A percentile compares a stretch with the other conserved stretches of the same genome.
Conservation (phyloP, 37 sponge, comb jelly and placozoan species). For the Beroe ovata region DNA sequence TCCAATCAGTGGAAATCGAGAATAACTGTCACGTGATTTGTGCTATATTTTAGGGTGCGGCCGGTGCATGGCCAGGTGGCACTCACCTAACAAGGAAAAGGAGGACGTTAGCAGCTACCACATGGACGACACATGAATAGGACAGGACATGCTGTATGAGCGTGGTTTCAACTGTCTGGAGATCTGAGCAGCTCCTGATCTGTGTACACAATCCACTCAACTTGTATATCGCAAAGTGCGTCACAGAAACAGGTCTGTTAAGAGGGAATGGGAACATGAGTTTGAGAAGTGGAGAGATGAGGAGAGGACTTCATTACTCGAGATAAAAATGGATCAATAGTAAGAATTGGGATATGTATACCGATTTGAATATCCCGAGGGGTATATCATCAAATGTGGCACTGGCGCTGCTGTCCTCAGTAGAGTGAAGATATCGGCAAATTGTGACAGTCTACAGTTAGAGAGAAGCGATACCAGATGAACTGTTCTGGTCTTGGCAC, state of each 20-base stretch:
- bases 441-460: neutral
- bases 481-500: neutral
- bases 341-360: no score
- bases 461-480: neutral
- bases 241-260: neutral
- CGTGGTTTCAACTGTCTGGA: neutral
- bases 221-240: neutral
- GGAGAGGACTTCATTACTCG: neutral
- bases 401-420: neutral
- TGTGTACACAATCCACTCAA: neutral
- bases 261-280: no score
- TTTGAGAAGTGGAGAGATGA: neutral
- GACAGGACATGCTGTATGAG: neutral
- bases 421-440: neutral
- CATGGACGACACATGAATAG: neutral
- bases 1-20: no score
- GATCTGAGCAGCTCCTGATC: neutral
- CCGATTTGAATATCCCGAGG: neutral
- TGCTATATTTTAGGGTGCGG: no score
- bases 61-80: neutral
- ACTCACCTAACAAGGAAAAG: constrained; percentile 12
- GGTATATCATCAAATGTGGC: neutral
- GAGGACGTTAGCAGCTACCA: neutral
- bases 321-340: no score
- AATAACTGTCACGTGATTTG: neutral